Percentiles rank a stretch among this genome's conserved stretches.
Conservation (phyloP, 2,888 invertebrate species). For the Aspidapion aeneum region DNA sequence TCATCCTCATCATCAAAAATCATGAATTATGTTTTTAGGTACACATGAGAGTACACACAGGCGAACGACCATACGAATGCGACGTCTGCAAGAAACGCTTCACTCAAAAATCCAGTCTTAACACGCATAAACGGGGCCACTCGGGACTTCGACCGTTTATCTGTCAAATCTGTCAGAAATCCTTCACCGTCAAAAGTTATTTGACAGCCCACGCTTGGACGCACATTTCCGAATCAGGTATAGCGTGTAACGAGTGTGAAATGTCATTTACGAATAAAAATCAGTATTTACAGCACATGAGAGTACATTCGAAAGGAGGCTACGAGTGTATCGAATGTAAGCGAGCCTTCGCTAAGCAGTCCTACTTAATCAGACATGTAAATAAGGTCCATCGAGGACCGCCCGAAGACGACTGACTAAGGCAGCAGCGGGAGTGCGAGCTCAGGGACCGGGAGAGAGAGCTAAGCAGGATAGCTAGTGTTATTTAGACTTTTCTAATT, state of each 20-base stretch:
- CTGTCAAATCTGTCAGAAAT: slow-evolving; percentile 76
- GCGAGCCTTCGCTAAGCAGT: slow-evolving; percentile 71
- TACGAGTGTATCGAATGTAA: slow-evolving; percentile 74
- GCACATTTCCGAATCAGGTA: slow-evolving; percentile 69
- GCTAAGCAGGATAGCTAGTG: too few relatives aligned
- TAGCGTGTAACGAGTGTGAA: slow-evolving; percentile 67
- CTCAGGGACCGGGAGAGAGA: too few relatives aligned
- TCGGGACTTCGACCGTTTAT: slow-evolving; percentile 76
- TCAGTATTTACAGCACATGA: slow-evolving; percentile 73
- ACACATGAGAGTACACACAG: slow-evolving; percentile 78
- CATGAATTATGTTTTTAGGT: slow-evolving; percentile 50
- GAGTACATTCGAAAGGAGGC: slow-evolving; percentile 67
- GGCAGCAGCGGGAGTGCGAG: too few relatives aligned
- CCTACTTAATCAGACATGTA: slow-evolving; percentile 74
- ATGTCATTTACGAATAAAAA: slow-evolving; percentile 72
- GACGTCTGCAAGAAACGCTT: slow-evolving; percentile 72
- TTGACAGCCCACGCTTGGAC: slow-evolving; percentile 79
- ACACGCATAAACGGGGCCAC: slow-evolving; percentile 78
- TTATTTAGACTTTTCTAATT: too few relatives aligned
- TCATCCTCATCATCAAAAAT: too few relatives aligned
- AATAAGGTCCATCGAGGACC: slow-evolving; percentile 64
- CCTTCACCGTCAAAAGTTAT: slow-evolving; percentile 78
- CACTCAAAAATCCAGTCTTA: slow-evolving; percentile 77
- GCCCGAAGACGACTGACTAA: slow-evolving; percentile 2
- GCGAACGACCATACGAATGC: slow-evolving; percentile 72